Percentiles rank a stretch among this genome's conserved stretches.
These are phyloP conservation scores for Synanthedon tipuliformis DNA, from an alignment of 2,888 invertebrate genomes.

Conservation along the genomic window DNA sequence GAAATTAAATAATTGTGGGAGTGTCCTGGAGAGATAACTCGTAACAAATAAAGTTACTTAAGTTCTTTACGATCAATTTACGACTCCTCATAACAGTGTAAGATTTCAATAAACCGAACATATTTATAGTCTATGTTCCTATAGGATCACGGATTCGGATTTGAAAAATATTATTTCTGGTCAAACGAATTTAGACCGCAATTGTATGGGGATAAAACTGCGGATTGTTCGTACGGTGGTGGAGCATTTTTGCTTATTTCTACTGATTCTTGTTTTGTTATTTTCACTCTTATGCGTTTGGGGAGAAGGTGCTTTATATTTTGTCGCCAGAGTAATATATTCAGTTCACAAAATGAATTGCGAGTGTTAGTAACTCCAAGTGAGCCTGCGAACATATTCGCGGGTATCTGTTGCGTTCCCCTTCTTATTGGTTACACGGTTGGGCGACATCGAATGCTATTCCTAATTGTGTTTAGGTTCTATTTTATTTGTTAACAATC, in stretches of 20 bases:
- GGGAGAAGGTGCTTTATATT: constrained; percentile 43
- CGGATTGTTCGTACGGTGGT: constrained; percentile 24
- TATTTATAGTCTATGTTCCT: constrained; percentile 53
- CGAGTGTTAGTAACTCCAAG: constrained; percentile 68
- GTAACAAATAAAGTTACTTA: constrained; percentile 38
- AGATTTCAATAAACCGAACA: constrained; percentile 60
- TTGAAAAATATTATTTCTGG: constrained; percentile 35
- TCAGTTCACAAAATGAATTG: constrained; percentile 70
- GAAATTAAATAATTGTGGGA: background rate
- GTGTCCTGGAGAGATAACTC: constrained; percentile 13
- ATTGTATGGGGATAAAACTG: constrained; percentile 22
- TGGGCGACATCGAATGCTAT: constrained; percentile 43
- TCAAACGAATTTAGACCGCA: constrained; percentile 26
- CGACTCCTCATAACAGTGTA: constrained; percentile 53
- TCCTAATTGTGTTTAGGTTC: constrained; percentile 38
- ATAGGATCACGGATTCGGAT: constrained; percentile 58
- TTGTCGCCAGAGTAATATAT: constrained; percentile 51
- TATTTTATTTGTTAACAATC: constrained; percentile 32
- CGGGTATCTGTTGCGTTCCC: constrained; percentile 63
- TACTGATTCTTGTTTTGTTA: constrained; percentile 33
- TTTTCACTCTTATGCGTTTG: constrained; percentile 35
- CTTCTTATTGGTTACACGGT: constrained; percentile 50
- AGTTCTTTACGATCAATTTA: constrained; percentile 44
- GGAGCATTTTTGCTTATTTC: constrained; percentile 47
- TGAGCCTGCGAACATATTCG: constrained; percentile 69